phyloP scores from a whole-genome alignment of 1,140 invertebrate genomes.

The Solenopsis fugax region DNA sequence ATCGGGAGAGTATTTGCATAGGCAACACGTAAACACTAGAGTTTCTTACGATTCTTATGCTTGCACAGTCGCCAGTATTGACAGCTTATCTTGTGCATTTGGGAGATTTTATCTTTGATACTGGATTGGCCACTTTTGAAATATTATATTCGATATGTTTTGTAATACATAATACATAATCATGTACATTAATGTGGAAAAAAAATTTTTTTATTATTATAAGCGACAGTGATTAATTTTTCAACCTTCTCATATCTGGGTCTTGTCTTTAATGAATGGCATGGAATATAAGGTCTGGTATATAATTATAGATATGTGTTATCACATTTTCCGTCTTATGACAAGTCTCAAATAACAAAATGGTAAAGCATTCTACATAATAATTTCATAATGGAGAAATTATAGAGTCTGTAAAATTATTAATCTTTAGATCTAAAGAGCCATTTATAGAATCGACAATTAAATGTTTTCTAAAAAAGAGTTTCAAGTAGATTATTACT shows the following conservation, averaged over 20 bases:
- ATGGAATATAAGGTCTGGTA: not conserved
- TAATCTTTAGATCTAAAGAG: not conserved
- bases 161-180: not conserved
- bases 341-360: constrained; percentile 25
- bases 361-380: not conserved
- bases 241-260: not conserved
- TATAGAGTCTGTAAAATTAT: constrained; percentile 1
- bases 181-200: not conserved
- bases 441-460: constrained; percentile 24
- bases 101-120: not conserved
- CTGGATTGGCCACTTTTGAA: not conserved
- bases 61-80: not conserved
- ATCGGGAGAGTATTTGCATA: constrained; percentile 8
- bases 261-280: constrained; percentile 23
- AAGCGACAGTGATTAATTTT: not conserved
- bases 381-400: constrained; percentile 11
- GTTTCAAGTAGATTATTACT: not conserved
- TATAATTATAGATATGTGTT: not conserved
- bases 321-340: not conserved
- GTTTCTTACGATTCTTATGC: not conserved
- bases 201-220: constrained; percentile 1
- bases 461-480: not conserved
- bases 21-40: not conserved
- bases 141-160: not conserved
- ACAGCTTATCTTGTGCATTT: not conserved